Percentiles rank a stretch among this genome's conserved stretches.
Conservation (phyloP, 23 tunicate species). For the Oikopleura albicans region DNA sequence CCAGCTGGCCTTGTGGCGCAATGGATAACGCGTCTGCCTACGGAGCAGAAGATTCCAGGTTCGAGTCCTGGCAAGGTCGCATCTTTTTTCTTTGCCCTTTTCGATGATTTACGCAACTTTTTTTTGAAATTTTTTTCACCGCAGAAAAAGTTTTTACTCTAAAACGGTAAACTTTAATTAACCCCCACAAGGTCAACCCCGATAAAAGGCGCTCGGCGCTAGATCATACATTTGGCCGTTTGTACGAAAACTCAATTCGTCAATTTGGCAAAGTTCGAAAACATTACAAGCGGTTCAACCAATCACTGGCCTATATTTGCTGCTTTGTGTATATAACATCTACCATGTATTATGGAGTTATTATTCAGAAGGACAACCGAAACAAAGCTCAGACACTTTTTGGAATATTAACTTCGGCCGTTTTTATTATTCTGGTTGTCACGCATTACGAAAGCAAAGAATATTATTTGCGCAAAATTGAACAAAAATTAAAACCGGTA, state of each 20-base stretch:
- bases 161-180: too few species aligned
- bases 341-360: not conserved
- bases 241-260: not conserved
- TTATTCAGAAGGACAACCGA: not conserved
- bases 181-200: too few species aligned
- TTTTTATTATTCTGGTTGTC: not conserved
- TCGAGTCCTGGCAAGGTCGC: too few species aligned
- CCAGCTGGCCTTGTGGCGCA: not conserved
- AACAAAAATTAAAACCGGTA: not conserved
- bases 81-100: too few species aligned
- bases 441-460: not conserved
- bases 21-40: too few species aligned
- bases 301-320: not conserved
- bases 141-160: too few species aligned
- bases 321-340: not conserved
- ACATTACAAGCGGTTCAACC: not conserved
- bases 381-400: constrained; percentile 11
- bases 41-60: too few species aligned
- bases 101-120: too few species aligned
- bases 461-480: not conserved
- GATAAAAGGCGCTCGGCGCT: not conserved
- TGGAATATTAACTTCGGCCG: constrained; percentile 6
- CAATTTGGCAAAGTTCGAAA: not conserved
- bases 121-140: too few species aligned
- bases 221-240: constrained; percentile 8